phyloP scores from a whole-genome alignment of 1,140 invertebrate species.

The Drosophila orena region DNA sequence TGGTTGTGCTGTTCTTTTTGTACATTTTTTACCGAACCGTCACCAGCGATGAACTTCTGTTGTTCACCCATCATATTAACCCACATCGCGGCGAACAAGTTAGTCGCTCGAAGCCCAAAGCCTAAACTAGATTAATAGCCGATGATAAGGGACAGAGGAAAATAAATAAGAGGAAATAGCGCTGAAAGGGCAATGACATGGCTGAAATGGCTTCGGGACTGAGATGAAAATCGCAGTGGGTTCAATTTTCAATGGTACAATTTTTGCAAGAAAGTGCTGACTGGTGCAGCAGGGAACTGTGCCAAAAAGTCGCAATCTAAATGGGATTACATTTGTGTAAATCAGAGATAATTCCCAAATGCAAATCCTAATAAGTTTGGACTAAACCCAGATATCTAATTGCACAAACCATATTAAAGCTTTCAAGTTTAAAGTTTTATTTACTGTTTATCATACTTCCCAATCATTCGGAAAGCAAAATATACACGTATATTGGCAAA shows the following conservation, averaged over 20 bases:
- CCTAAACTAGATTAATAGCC: slow-evolving; percentile 79
- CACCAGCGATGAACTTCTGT: slow-evolving; percentile 44
- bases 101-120: slow-evolving; percentile 47
- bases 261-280: background rate
- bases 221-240: slow-evolving; percentile 4
- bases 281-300: slow-evolving; percentile 10
- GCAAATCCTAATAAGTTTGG: background rate
- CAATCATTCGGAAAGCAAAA: background rate
- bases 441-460: background rate
- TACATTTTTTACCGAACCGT: slow-evolving; percentile 43
- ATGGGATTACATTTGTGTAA: background rate
- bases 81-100: slow-evolving; percentile 58
- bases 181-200: slow-evolving; percentile 47
- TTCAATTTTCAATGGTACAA: slow-evolving; percentile 10
- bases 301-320: slow-evolving; percentile 5
- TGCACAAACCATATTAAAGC: too few species aligned
- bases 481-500: slow-evolving; percentile 25
- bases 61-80: slow-evolving; percentile 70
- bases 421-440: too few species aligned
- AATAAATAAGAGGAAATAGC: slow-evolving; percentile 13
- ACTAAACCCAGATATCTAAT: background rate
- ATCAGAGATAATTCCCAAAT: background rate
- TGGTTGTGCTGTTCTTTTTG: slow-evolving; percentile 26
- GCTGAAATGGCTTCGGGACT: slow-evolving; percentile 16
- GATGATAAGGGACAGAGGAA: slow-evolving; percentile 58